phyloP scores from a whole-genome alignment of 2,113 vertebrate species.

The Nansenia antarctica region DNA sequence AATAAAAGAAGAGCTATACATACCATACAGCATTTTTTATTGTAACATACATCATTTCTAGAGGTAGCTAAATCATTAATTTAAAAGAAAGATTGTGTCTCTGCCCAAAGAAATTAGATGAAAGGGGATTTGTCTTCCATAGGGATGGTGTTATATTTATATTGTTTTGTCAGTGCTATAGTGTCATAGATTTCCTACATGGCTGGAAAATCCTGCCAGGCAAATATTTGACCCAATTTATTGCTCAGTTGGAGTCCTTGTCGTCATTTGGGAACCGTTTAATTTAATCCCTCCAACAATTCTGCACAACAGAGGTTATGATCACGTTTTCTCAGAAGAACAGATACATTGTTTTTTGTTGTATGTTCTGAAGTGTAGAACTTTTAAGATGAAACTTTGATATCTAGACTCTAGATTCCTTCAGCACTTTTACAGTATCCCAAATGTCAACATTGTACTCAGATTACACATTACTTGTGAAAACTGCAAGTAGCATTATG shows the following conservation, averaged over 20 bases:
- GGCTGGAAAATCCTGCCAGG: neutral
- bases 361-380: too few relatives aligned
- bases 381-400: too few relatives aligned
- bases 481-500: too few relatives aligned
- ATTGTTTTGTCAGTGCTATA: neutral
- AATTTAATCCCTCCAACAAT: neutral
- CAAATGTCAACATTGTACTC: too few relatives aligned
- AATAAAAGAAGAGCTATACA: neutral
- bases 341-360: too few relatives aligned
- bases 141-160: neutral
- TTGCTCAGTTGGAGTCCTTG: neutral
- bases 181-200: neutral
- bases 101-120: neutral
- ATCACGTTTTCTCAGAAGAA: neutral
- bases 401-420: too few relatives aligned
- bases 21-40: neutral
- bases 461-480: too few relatives aligned
- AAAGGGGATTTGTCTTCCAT: neutral
- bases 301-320: neutral
- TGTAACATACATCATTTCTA: neutral
- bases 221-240: constrained; percentile 14
- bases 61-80: neutral
- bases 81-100: neutral
- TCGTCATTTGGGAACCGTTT: neutral
- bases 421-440: too few relatives aligned